Percentiles rank a stretch among this genome's conserved stretches.
These are phyloP conservation scores for Cotesia glomerata DNA, from an alignment of 1,140 invertebrate genomes.

Conservation along the genomic window DNA sequence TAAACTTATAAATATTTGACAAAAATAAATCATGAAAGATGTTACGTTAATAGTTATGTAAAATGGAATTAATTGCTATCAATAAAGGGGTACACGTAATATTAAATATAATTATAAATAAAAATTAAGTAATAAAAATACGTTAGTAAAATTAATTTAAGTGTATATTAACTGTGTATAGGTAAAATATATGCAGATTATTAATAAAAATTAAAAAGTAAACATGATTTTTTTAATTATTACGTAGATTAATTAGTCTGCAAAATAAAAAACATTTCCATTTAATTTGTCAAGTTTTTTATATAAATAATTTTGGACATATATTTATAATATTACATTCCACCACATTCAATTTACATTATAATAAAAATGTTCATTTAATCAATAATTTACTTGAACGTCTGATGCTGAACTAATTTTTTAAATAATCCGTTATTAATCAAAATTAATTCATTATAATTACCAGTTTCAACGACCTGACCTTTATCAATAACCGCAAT, in stretches of 20 bases:
- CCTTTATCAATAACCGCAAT: slow-evolving; percentile 91
- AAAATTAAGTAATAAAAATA: slow-evolving; percentile 15
- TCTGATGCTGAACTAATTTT: slow-evolving; percentile 73
- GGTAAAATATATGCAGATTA: slow-evolving; percentile 54
- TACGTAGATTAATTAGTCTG: too few relatives aligned
- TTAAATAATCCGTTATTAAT: slow-evolving; percentile 68
- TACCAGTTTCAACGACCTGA: slow-evolving; percentile 81
- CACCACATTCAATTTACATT: slow-evolving; percentile 12
- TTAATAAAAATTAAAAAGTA: slow-evolving; percentile 37
- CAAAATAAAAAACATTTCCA: slow-evolving; percentile 1
- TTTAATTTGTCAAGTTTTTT: not conserved
- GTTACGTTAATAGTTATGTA: too few relatives aligned
- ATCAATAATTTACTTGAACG: slow-evolving; percentile 56
- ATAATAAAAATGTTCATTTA: not conserved
- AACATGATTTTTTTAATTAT: too few relatives aligned
- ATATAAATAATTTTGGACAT: not conserved
- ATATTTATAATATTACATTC: slow-evolving; percentile 17
- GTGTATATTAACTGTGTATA: slow-evolving; percentile 59
- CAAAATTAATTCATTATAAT: slow-evolving; percentile 74
- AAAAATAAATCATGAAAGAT: too few relatives aligned
- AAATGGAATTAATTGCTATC: not conserved
- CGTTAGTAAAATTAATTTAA: slow-evolving; percentile 44
- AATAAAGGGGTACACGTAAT: not conserved
- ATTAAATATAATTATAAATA: slow-evolving; percentile 7
- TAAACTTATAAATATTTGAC: too few relatives aligned